These are phyloP conservation scores for Ovis canadensis DNA, from an alignment of 2,113 vertebrate genomes.

Conservation along the genomic window DNA sequence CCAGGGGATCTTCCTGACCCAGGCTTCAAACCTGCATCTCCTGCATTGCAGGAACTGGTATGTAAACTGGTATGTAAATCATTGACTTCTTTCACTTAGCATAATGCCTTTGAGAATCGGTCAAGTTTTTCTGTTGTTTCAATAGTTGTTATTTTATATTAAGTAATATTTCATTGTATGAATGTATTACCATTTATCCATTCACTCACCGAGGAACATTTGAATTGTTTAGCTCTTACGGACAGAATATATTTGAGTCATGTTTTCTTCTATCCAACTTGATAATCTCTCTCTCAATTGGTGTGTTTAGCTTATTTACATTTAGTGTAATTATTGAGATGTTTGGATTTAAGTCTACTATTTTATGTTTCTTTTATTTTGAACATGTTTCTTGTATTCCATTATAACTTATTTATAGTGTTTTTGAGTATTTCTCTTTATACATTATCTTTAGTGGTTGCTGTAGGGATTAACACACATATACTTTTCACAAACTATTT, in stretches of 20 bases:
- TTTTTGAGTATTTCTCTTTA: not conserved
- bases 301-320: not conserved
- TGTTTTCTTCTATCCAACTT: not conserved
- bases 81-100: not conserved
- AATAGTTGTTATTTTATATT: not conserved
- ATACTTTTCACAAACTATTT: not conserved
- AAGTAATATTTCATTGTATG: not conserved
- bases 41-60: not conserved
- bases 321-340: not conserved
- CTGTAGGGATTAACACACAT: not conserved
- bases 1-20: not conserved
- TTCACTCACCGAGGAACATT: not conserved
- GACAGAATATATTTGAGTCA: not conserved
- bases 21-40: not conserved
- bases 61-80: not conserved
- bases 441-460: not conserved
- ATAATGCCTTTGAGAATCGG: not conserved
- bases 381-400: not conserved
- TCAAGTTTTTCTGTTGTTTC: not conserved
- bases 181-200: not conserved
- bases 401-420: not conserved
- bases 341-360: not conserved
- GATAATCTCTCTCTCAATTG: not conserved
- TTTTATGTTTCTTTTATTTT: not conserved
- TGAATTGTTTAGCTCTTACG: not conserved